Evolutionary conservation across 2,888 invertebrate species (phyloP), one percentile per base, ranked within the genome.

Genomic region (Dendrolimus pini): DNA sequence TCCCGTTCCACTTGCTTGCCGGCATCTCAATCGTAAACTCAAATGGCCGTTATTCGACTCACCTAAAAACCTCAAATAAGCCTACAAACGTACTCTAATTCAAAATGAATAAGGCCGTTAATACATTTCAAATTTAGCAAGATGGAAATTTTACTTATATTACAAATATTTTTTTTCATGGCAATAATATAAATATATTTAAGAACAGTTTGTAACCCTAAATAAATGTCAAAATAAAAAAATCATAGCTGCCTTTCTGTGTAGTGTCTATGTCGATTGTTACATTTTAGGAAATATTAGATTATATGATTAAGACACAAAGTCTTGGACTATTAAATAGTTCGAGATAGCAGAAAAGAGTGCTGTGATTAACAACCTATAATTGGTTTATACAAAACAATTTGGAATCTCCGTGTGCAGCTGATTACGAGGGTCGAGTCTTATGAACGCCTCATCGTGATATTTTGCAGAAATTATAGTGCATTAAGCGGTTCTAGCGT

Each of bases 261-360:
- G 18, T 55, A 65, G 30, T 30, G 30, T 30, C 30, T 30, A 18
- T 18, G 30, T 30, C 30, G 30, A 6, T 61, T 66, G 65, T 62
- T 61, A 62, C 64, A 62, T 59, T 68, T 66, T 65, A 60, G 63
- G 65, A 61, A 68, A 61, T 67, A 67, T 65, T 57, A 55, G 58
- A 61, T 55, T 63, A 54, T 61, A 59, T 61, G 58, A 54, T 56
- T 41, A 59, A 61, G 53, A 59, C 61, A 55, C 53, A 52, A 10
- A 9, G 9, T 2, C 12, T 47, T 47, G 2, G 47, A 47, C 47
- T 47, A 6, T 47, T 10, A 47, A 47, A 47, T 47, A 47, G 9
- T 47, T 12, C 3, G 8, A 9, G 12, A 10, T 9, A 2, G 9
- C 3, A 47, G 9, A 10, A 10, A 47, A 12, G 12, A 47, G 47